Percentiles rank a stretch among this genome's conserved stretches.
These are phyloP conservation scores for Ailuropoda melanoleuca DNA, from an alignment of 2,113 vertebrate species.

Conservation along the genomic window DNA sequence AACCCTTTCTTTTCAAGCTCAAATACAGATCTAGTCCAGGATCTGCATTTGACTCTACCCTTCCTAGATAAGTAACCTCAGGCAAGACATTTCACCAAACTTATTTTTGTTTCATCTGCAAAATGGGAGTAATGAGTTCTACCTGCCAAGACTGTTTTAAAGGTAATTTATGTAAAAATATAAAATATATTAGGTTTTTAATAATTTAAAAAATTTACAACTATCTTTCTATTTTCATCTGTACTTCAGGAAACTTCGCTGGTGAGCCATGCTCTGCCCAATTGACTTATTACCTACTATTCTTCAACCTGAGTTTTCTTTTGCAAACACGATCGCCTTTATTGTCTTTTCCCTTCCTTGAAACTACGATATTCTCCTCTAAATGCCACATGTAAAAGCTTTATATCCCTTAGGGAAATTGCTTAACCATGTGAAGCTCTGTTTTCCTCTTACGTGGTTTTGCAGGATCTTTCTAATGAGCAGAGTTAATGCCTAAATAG, in stretches of 20 bases:
- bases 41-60: not conserved
- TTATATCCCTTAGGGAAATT: not conserved
- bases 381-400: not conserved
- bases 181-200: not conserved
- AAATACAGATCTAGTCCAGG: not conserved
- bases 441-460: not conserved
- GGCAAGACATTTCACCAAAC: not conserved
- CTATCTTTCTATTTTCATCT: not conserved
- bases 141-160: not conserved
- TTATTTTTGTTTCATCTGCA: not conserved
- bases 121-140: not conserved
- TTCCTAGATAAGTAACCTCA: not conserved
- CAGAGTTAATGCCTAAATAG: not conserved
- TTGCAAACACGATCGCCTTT: not conserved
- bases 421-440: not conserved
- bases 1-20: not conserved
- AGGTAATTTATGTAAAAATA: not conserved
- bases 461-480: not conserved
- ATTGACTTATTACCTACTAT: not conserved
- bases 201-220: not conserved
- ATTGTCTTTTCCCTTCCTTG: not conserved
- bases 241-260: not conserved
- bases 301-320: not conserved
- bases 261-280: not conserved
- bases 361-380: not conserved